Percentiles rank a stretch among this genome's conserved stretches.
Conservation (phyloP, 2,113 vertebrate genomes). For the Caranx ignobilis region DNA sequence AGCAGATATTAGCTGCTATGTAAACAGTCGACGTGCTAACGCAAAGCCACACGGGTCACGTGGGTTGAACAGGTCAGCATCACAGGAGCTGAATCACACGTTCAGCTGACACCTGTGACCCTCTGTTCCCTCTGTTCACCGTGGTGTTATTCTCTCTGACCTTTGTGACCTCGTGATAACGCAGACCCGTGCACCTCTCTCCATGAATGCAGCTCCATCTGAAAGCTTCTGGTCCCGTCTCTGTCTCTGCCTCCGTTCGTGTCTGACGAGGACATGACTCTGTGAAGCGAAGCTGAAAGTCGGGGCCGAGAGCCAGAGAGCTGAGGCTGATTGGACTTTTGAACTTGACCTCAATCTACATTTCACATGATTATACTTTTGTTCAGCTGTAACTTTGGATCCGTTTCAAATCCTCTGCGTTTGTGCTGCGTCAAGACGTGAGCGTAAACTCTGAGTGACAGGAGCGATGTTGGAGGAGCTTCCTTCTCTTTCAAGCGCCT, state of each 20-base stretch:
- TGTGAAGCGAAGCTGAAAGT: conserved; percentile 21
- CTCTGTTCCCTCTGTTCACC: no score
- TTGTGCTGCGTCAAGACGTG: neutral
- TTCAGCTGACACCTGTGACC: no score
- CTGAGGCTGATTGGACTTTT: conserved; percentile 36
- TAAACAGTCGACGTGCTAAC: no score
- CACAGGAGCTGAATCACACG: no score
- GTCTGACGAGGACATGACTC: neutral
- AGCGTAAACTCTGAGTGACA: conserved; percentile 4
- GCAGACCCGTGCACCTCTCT: neutral
- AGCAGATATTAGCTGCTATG: no score
- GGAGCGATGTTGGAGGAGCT: neutral
- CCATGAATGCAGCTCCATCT: neutral
- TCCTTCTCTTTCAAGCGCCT: neutral
- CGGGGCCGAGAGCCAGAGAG: neutral
- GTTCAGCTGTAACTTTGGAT: neutral
- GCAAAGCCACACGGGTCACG: no score
- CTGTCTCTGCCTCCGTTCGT: neutral
- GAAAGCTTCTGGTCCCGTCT: neutral
- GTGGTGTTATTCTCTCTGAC: no score
- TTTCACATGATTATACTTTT: conserved; percentile 5
- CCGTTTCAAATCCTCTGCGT: neutral
- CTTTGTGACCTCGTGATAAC: no score
- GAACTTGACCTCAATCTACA: neutral
- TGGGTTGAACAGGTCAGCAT: no score